Conservation (phyloP, 2,888 invertebrate species). For the Fragum whitleyi region DNA sequence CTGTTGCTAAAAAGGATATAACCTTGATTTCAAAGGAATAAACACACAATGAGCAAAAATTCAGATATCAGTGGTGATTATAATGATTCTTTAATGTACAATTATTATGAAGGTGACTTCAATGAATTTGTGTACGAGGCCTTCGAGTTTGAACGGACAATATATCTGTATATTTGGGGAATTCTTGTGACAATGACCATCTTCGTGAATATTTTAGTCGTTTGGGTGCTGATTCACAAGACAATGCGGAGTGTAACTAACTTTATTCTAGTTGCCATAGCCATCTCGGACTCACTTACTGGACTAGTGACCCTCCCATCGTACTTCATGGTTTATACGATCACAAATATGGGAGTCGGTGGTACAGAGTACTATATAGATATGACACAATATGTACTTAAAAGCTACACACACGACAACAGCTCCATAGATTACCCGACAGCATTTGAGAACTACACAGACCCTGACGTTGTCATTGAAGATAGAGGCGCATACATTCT, state of each 20-base stretch:
- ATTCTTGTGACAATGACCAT: slow-evolving; percentile 42
- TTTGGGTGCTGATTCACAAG: slow-evolving; percentile 41
- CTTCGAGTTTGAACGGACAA: slow-evolving; percentile 44
- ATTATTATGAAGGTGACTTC: background rate
- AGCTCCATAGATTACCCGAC: too few species aligned
- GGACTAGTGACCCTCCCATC: slow-evolving; percentile 56
- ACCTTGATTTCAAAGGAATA: too few species aligned
- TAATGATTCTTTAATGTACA: background rate
- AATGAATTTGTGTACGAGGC: slow-evolving; percentile 8
- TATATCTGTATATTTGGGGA: slow-evolving; percentile 51
- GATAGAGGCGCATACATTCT: slow-evolving; percentile 14
- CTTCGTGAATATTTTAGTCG: slow-evolving; percentile 42
- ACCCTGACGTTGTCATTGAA: background rate
- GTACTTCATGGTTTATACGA: slow-evolving; percentile 34
- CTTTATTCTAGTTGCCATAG: slow-evolving; percentile 48
- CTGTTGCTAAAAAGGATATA: too few species aligned
- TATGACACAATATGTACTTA: too few species aligned
- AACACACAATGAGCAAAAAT: too few species aligned
- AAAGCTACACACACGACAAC: too few species aligned
- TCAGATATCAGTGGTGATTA: too few species aligned
- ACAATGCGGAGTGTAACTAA: slow-evolving; percentile 48
- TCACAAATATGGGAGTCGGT: background rate
- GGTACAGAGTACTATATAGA: background rate
- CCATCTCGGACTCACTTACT: slow-evolving; percentile 55
- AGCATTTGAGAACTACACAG: background rate